Percentiles rank a stretch among this genome's conserved stretches.
Evolutionary conservation across 2,797 vertebrate genomes (phyloP).

Genomic region (Natrix natrix): DNA sequence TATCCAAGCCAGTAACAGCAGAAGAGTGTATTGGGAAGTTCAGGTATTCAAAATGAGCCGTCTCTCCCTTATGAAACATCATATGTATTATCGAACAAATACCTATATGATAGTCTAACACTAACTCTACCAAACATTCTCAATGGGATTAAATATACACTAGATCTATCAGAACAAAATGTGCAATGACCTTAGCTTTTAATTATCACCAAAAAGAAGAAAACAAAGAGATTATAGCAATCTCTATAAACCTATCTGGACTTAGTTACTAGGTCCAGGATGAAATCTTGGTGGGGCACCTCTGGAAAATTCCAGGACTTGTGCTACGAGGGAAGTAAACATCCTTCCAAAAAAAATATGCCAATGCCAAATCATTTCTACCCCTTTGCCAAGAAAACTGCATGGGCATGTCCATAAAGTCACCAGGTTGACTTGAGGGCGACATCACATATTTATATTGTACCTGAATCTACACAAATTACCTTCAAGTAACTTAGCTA

Average conservation of each 20-base stretch:
- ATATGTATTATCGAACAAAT: not conserved
- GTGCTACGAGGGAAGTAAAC: not conserved
- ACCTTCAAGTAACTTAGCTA: not conserved
- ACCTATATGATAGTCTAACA: not conserved
- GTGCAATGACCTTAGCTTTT: not conserved
- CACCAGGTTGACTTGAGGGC: not conserved
- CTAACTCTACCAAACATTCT: not conserved
- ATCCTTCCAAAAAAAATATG: not conserved
- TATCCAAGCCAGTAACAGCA: conserved; percentile 84
- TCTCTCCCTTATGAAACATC: conserved; percentile 74
- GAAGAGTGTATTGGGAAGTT: conserved; percentile 84
- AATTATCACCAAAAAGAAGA: not conserved
- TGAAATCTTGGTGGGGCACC: not conserved
- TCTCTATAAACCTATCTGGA: not conserved
- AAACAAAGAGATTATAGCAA: not conserved
- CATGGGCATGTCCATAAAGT: not conserved
- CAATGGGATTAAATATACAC: not conserved
- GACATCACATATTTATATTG: not conserved
- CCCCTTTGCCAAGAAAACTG: not conserved
- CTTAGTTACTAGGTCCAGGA: not conserved
- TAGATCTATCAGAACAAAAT: not conserved
- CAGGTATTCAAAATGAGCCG: conserved; percentile 81
- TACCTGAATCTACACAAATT: not conserved
- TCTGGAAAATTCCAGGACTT: not conserved
- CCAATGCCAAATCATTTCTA: not conserved